Base-by-base conservation (phyloP, 1,140 invertebrate genomes). In the Gonatopus flavifemur region DNA sequence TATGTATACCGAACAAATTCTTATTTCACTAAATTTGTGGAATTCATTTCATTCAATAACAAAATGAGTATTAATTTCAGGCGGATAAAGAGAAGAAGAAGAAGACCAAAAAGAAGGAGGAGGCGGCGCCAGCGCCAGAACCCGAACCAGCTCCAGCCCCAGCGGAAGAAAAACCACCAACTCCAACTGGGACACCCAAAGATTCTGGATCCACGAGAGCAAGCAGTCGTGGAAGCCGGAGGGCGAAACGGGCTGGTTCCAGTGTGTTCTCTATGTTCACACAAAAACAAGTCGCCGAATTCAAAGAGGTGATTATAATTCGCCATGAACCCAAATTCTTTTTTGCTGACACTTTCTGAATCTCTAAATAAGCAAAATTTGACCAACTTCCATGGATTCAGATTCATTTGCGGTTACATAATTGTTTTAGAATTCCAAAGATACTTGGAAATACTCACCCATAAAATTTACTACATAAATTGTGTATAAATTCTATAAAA, bases 191-290 rank as follows among this genome's bases (percentile, higher is more conserved):
- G 6, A 71, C 74, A 8, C 68, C 83, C 35, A 82, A 84, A 54
- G 72, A 71, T 10, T 74, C 75, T 38, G 87, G 85, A 49, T 88
- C 85, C 43, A 84, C 83, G 70, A 86, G 91, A 75, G 89, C 88
- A 59, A 91, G 91, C 79, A 85, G 91, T 69, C 88, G 89, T 65
- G 92, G 92, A 51, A 80, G 76, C 47, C 81, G 81, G 55, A 72
- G 83, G 87, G 80, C 88, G 50, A 93, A 93, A 82, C 84, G 91
- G 64, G 87, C 88, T 69, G 92, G 92, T 58, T 93, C 90, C 78
- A 94, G 91, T 83, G 92, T 96, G 67, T 96, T 96, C 83, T 93
- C 92, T 68, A 92, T 93, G 88, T 96, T 96, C 85, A 88, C 89
- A 49, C 91, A 95, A 81, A 88, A 88, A 81, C 93, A 96, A 83